phyloP scores from a whole-genome alignment of 2,797 vertebrate species.

The Octomys mimax region DNA sequence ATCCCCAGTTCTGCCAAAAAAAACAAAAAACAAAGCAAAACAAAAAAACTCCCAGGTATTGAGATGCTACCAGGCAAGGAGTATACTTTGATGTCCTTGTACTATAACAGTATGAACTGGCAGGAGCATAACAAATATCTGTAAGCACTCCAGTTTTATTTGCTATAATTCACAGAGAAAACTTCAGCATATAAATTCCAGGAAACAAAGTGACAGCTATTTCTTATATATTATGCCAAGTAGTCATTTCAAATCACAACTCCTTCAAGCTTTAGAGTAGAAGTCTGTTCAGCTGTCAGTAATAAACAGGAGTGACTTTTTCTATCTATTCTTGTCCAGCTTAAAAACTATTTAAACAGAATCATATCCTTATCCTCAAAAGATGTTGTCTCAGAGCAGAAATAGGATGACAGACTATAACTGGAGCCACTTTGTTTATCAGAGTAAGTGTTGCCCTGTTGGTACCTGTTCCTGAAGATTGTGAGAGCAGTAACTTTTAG shows the following conservation, averaged over 20 bases:
- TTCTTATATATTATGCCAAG: slow-evolving; percentile 52
- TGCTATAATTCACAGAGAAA: slow-evolving; percentile 45
- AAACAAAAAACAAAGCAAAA: too few relatives aligned
- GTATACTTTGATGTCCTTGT: neutral
- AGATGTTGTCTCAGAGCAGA: neutral
- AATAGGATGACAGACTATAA: neutral
- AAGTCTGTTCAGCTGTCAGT: slow-evolving; percentile 51
- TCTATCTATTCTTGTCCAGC: slow-evolving; percentile 22
- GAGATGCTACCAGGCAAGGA: neutral
- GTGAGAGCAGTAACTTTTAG: neutral
- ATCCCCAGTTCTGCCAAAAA: too few relatives aligned
- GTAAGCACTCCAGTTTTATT: slow-evolving; percentile 32
- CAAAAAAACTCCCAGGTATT: neutral
- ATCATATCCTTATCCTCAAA: neutral
- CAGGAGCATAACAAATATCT: neutral
- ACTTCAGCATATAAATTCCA: neutral
- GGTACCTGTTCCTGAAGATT: neutral
- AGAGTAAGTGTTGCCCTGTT: neutral
- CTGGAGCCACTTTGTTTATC: neutral
- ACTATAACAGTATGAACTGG: neutral
- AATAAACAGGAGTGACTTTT: slow-evolving; percentile 55
- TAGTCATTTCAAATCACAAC: slow-evolving; percentile 44
- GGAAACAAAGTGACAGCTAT: slow-evolving; percentile 16
- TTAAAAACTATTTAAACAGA: slow-evolving; percentile 24
- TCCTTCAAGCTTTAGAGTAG: neutral